Percentiles rank a stretch among this genome's conserved stretches.
Evolutionary conservation across 2,113 vertebrate genomes (phyloP).

Genomic region (Symphodus melops): DNA sequence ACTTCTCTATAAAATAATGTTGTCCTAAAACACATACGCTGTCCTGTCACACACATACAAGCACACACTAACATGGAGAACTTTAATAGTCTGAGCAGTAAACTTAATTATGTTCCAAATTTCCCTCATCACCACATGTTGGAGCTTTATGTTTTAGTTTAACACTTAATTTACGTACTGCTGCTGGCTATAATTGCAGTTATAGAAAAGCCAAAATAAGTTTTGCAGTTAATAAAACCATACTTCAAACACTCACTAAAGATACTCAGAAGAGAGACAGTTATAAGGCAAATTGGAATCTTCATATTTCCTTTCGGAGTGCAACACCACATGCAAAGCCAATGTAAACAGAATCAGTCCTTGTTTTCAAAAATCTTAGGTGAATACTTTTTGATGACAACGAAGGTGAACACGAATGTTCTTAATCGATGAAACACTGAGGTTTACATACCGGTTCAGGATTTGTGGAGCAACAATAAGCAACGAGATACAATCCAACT

Average conservation of each 20-base stretch:
- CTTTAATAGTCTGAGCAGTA: conserved; percentile 1
- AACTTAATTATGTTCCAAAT: conserved; percentile 11
- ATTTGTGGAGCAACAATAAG: too few species aligned
- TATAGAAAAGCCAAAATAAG: not conserved
- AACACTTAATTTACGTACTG: not conserved
- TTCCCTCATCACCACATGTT: not conserved
- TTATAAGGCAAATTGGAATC: not conserved
- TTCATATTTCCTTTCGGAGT: too few species aligned
- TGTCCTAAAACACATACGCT: conserved; percentile 15
- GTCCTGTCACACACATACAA: not conserved
- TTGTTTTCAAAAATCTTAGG: too few species aligned
- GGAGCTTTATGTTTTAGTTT: not conserved
- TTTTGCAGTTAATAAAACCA: conserved; percentile 15
- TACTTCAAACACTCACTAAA: conserved; percentile 9
- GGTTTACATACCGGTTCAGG: too few species aligned
- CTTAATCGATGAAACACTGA: too few species aligned
- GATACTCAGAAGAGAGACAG: not conserved
- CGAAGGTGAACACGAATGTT: too few species aligned
- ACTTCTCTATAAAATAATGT: conserved; percentile 10
- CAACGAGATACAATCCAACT: too few species aligned
- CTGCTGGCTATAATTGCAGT: not conserved
- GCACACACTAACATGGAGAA: conserved; percentile 6
- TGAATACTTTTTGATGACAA: too few species aligned
- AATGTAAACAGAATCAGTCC: too few species aligned
- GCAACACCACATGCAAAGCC: too few species aligned